phyloP scores from a whole-genome alignment of 2,888 invertebrate genomes.

The Tolmerus cingulatus region DNA sequence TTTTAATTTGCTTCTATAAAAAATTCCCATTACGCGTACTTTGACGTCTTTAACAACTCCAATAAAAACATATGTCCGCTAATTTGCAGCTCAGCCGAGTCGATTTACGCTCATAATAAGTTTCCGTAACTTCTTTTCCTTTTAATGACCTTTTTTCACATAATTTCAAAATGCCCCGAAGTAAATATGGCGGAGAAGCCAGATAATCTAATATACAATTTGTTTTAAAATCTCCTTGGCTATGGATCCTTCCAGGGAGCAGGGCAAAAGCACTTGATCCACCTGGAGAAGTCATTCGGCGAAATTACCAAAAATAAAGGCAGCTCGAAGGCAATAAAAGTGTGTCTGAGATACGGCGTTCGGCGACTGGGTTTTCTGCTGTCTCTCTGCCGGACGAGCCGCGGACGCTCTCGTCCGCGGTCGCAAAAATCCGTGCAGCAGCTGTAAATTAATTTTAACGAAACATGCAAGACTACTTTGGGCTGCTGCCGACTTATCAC shows the following conservation, averaged over 20 bases:
- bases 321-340: not conserved
- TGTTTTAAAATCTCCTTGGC: not conserved
- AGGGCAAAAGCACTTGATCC: not conserved
- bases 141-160: not conserved
- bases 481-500: not conserved
- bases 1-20: no score
- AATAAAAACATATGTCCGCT: not conserved
- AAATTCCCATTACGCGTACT: no score
- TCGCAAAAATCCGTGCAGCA: not conserved
- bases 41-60: not conserved
- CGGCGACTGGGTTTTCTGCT: not conserved
- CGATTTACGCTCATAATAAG: not conserved
- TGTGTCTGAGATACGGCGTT: not conserved
- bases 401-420: not conserved
- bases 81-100: not conserved
- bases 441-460: constrained; percentile 27
- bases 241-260: not conserved
- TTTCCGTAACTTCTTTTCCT: not conserved
- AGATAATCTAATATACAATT: not conserved
- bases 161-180: not conserved
- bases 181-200: not conserved
- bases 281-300: not conserved
- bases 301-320: constrained; percentile 20
- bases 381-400: not conserved
- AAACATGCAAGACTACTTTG: constrained; percentile 7